phyloP scores from a whole-genome alignment of 2,797 vertebrate species.

The Serranus cabrilla region DNA sequence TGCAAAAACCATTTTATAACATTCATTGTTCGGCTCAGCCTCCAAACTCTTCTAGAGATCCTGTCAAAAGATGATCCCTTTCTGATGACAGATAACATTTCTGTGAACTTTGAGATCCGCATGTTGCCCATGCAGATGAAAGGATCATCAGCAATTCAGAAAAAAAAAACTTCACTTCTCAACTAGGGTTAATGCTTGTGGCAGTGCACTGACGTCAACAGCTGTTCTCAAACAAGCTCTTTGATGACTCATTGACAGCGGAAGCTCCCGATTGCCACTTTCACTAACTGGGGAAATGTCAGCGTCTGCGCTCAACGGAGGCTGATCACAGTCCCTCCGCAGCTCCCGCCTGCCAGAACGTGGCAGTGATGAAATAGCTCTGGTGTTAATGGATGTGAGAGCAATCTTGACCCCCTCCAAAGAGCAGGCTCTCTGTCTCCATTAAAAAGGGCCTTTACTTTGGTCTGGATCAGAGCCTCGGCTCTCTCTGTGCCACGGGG shows the following conservation, averaged over 20 bases:
- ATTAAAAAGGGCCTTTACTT: constrained; percentile 64
- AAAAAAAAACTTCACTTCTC: constrained; percentile 52
- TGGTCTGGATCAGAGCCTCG: constrained; percentile 71
- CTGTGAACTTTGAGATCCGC: constrained; percentile 66
- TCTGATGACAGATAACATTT: constrained; percentile 56
- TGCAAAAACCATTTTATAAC: constrained; percentile 11
- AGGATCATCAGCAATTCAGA: constrained; percentile 54
- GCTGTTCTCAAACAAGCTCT: constrained; percentile 82
- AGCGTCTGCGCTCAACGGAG: constrained; percentile 47
- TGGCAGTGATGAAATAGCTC: constrained; percentile 71
- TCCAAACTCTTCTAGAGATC: constrained; percentile 19
- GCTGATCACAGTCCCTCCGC: constrained; percentile 68
- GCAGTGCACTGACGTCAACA: constrained; percentile 78
- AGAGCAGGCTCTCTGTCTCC: constrained; percentile 70
- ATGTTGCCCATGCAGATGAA: constrained; percentile 62
- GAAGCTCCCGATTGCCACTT: constrained; percentile 75
- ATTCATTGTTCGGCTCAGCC: constrained; percentile 19
- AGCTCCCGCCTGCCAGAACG: constrained; percentile 60
- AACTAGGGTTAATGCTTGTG: constrained; percentile 72
- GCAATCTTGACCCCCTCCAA: constrained; percentile 74
- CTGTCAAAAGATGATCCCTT: constrained; percentile 35
- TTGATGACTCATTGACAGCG: constrained; percentile 82
- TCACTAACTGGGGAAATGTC: constrained; percentile 78
- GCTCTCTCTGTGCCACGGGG: constrained; percentile 66
- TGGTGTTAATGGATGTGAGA: constrained; percentile 80